Base-by-base conservation (phyloP, 2,797 vertebrate genomes). In the Sebastes hopkinsi region DNA sequence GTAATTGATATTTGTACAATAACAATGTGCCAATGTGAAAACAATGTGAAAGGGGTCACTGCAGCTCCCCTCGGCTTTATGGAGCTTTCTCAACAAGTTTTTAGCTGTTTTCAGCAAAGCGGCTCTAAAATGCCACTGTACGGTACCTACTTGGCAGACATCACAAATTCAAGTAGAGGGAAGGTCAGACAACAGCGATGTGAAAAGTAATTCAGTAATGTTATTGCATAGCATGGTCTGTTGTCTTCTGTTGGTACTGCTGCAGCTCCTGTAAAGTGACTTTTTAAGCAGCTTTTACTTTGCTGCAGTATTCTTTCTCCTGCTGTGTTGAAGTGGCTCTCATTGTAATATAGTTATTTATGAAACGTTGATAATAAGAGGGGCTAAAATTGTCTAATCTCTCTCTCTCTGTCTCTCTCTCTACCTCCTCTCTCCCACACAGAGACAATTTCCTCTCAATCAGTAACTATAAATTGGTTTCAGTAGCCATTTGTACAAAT, bases 251-350 rank as follows among this genome's bases (percentile, higher is more conserved):
- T 3, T 65, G 55, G 23, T n/a, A 52, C 38, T 70, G 50, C 12
- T 65, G 8, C 4, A 16, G 3, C 58, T 58, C 36, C 25, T 69
- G 52, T 22, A 50, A 61, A 75, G 36, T 46, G 8, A 46, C 30
- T 72, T 70, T 72, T 74, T 64, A 34, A 68, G 46, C 23, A 46
- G 66, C 61, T 72, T 72, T 75, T 84, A 20, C 79, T 77, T 73
- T 74, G 22, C 76, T 4, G 46, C 36, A 36, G 13, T 52, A 22
- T 36, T 60, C 55, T 13, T 23, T 38, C 6, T 25, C 65, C 32
- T 32, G 61, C 50, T 64, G 69, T 13, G 42, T 34, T 80, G 62
- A 79, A 65, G 59, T 77, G 52, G 9, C 36, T 80, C 46, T 82
- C 29, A 50, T 30, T 71, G 66, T 72, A 50, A 69, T 72, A 65